phyloP scores from a whole-genome alignment of 2,888 invertebrate genomes.

The Altica lythri region DNA sequence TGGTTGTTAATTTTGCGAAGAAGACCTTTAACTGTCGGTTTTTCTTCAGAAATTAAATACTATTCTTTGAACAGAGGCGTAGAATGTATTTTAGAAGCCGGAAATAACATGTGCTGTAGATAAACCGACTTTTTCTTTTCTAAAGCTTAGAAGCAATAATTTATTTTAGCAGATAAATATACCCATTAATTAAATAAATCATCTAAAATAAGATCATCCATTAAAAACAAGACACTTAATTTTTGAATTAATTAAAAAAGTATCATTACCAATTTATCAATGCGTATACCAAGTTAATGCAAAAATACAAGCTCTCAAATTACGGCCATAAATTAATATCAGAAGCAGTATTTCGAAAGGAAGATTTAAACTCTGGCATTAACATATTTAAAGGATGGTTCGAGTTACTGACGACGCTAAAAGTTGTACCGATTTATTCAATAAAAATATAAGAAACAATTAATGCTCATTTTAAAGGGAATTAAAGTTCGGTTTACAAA shows the following conservation, averaged over 20 bases:
- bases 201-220: neutral
- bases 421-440: neutral
- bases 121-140: no score
- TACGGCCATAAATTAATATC: conserved; percentile 14
- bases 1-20: conserved; percentile 11
- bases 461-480: neutral
- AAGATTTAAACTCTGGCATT: neutral
- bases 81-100: neutral
- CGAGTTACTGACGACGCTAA: neutral
- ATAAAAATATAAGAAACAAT: neutral
- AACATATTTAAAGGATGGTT: conserved; percentile 1
- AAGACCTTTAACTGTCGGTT: neutral
- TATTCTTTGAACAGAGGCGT: neutral
- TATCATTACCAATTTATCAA: conserved; percentile 8
- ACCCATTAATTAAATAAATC: conserved; percentile 8
- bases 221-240: conserved; percentile 15
- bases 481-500: neutral
- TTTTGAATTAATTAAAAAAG: conserved; percentile 21
- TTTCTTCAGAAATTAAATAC: conserved; percentile 5
- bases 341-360: neutral
- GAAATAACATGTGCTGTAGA: no score
- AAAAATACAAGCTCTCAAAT: conserved; percentile 9
- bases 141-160: neutral
- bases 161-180: neutral
- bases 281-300: conserved; percentile 12